Conservation (phyloP, 2,113 vertebrate genomes). For the Sapajus apella region DNA sequence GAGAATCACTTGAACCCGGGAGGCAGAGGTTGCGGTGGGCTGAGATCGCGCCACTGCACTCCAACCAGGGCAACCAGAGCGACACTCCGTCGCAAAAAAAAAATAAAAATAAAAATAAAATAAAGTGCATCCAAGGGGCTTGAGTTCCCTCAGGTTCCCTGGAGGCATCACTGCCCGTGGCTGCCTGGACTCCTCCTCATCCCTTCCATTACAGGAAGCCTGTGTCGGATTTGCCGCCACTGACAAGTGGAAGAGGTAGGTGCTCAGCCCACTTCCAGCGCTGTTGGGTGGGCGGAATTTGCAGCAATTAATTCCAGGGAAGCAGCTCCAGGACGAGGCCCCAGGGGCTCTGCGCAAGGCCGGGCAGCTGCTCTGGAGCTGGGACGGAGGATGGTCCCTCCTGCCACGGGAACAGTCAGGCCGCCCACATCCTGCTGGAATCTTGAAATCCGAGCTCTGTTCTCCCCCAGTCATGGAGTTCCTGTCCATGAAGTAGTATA, state of each 20-base stretch:
- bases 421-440: neutral
- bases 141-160: accelerated
- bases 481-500: neutral
- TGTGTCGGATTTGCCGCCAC: accelerated
- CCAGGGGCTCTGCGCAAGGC: accelerated
- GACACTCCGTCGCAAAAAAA: no score
- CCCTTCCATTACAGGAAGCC: accelerated
- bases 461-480: accelerated
- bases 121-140: accelerated
- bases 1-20: no score
- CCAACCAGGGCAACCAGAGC: no score
- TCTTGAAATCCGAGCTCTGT: neutral
- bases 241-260: accelerated
- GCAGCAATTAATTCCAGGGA: neutral
- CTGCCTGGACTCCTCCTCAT: accelerated
- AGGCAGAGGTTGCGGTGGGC: no score
- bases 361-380: no score
- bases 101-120: no score
- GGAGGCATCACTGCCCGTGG: accelerated
- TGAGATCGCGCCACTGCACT: no score
- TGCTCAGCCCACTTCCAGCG: accelerated
- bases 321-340: accelerated
- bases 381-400: neutral
- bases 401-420: accelerated
- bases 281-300: accelerated